Conservation (phyloP, 2,888 invertebrate species). For the Stenolophus ochropezus region DNA sequence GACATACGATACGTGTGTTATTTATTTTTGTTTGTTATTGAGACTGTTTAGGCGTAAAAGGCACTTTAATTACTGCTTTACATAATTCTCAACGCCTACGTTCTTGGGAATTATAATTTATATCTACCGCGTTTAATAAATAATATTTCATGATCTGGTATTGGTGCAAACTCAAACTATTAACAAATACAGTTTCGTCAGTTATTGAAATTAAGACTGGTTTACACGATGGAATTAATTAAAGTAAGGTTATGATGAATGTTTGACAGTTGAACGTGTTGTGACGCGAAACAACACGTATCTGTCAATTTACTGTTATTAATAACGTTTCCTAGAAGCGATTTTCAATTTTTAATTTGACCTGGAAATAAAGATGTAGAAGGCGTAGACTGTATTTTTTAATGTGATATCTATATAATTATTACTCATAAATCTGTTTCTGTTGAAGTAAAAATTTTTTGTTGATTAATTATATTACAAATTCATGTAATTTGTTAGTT, state of each 20-base stretch:
- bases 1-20: constrained; percentile 45
- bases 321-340: neutral
- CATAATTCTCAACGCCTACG: constrained; percentile 53
- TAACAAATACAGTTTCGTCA: constrained; percentile 29
- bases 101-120: constrained; percentile 43
- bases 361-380: constrained; percentile 18
- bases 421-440: constrained; percentile 15
- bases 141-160: constrained; percentile 36
- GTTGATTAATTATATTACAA: constrained; percentile 38
- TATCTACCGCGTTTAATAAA: constrained; percentile 37
- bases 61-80: constrained; percentile 56
- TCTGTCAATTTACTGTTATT: constrained; percentile 39
- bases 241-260: constrained; percentile 41
- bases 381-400: constrained; percentile 28
- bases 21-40: constrained; percentile 56
- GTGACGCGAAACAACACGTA: constrained; percentile 12
- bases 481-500: constrained; percentile 30
- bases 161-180: constrained; percentile 32
- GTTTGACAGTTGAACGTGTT: constrained; percentile 20
- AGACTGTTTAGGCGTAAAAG: constrained; percentile 54
- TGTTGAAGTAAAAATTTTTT: constrained; percentile 18
- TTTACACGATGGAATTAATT: constrained; percentile 45
- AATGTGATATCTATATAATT: constrained; percentile 23
- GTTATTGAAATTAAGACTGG: constrained; percentile 27
- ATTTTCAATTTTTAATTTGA: constrained; percentile 38